phyloP scores from a whole-genome alignment of 2,797 vertebrate species.

The Cirrhinus mrigala region DNA sequence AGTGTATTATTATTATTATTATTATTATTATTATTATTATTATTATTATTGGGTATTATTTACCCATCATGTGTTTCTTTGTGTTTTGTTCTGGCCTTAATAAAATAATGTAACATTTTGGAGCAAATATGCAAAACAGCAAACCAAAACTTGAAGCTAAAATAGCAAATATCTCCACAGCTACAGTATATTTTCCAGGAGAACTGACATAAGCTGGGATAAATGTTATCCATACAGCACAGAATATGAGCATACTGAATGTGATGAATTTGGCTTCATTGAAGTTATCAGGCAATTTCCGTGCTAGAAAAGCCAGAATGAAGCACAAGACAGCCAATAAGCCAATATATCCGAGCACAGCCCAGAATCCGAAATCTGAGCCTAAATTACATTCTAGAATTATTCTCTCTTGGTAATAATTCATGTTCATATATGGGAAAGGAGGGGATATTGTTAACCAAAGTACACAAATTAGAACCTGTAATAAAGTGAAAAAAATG shows the following conservation, averaged over 20 bases:
- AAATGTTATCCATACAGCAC: slow-evolving; percentile 78
- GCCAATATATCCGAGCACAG: slow-evolving; percentile 75
- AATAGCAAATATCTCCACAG: slow-evolving; percentile 81
- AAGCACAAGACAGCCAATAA: slow-evolving; percentile 74
- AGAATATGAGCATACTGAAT: slow-evolving; percentile 81
- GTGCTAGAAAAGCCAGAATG: slow-evolving; percentile 73
- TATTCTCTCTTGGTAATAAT: slow-evolving; percentile 69
- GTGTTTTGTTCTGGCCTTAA: slow-evolving; percentile 75
- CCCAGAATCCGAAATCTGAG: slow-evolving; percentile 72
- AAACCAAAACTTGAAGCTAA: slow-evolving; percentile 76
- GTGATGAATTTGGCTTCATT: slow-evolving; percentile 79
- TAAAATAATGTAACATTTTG: slow-evolving; percentile 78
- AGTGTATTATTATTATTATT: neutral
- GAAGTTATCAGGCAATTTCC: slow-evolving; percentile 77
- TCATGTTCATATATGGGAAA: slow-evolving; percentile 71
- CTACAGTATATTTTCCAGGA: slow-evolving; percentile 77
- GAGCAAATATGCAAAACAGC: slow-evolving; percentile 75
- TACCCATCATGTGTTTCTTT: slow-evolving; percentile 73
- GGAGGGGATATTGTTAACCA: slow-evolving; percentile 76
- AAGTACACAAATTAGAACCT: slow-evolving; percentile 74
- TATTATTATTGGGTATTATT: neutral
- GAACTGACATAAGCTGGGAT: slow-evolving; percentile 80
- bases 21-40: neutral
- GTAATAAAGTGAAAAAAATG: slow-evolving; percentile 70
- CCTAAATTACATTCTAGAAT: slow-evolving; percentile 75